Evolutionary conservation across 2,797 vertebrate species (phyloP), one percentile per base, ranked within the genome.

Genomic region (Cottoperca gobio): DNA sequence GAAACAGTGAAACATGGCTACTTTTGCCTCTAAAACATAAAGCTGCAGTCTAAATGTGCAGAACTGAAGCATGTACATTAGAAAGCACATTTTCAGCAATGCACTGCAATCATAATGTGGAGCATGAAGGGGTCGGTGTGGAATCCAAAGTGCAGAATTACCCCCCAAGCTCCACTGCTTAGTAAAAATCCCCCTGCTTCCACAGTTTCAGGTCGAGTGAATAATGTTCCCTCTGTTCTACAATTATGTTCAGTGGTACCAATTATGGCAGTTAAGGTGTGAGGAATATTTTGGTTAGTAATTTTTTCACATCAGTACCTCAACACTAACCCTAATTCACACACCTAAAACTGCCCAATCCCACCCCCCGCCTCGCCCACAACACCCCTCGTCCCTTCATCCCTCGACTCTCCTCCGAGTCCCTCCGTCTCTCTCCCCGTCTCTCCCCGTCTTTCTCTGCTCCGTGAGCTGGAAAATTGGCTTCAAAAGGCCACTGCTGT

Each of bases 391-490:
- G 81, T 91, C 81, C 74, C 83, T 78, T 83, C 81, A 84, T 80
- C 86, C 86, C 80, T 81, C 72, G 3, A 79, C 86, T 90, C 78
- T 88, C 76, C 85, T 86, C 77, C 73, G 73, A 85, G 82, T 89
- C 86, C 75, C 86, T 88, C 86, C 40, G 60, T 88, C 80, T 83
- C 88, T 89, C 83, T 85, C 81, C 78, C 84, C 84, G 76, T 89
- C 86, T 76, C 82, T 89, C 88, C 81, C 88, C 65, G 91, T 92
- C 89, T 92, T 92, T 94, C 92, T 94, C 94, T 94, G 94, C 94
- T 95, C 94, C 76, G 92, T 95, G 94, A 95, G 94, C 94, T 95
- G 94, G 94, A 95, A 95, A 95, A 96, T 95, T 95, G 93, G 93
- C 93, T 95, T 94, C 93, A 95, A 95, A 95, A 94, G 94, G 93